Base-by-base conservation (phyloP, 2,888 invertebrate genomes). In the Amphimallon solstitiale region DNA sequence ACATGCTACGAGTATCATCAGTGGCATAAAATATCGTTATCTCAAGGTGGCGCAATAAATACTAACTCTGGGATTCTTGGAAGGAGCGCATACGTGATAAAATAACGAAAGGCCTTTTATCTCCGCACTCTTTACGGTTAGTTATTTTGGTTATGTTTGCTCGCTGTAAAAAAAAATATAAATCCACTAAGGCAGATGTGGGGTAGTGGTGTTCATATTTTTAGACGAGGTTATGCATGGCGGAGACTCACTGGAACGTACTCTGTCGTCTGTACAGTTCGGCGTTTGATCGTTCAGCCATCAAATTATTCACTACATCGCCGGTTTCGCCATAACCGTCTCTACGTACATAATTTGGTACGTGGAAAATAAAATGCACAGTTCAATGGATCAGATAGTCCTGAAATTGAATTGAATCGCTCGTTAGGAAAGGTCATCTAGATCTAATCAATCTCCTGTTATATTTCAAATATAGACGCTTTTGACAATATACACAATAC, bases 201-300 rank as follows among this genome's bases (percentile, higher is more conserved):
- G 56, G 56, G 56, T 56, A 56, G 56, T 56, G 56, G 56, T 56
- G 56, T 56, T 56, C 12, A 56, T 56, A 56, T 56, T 56, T 56
- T 56, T 56, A 56, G 56, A 56, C 56, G 40, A 23, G 23, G 40
- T 56, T 56, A 56, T 56, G 56, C 56, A 56, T 56, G 56, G 40
- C 56, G 40, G 23, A 40, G 21, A 43, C 40, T 21, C 56, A 56
- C 10, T 56, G 56, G 56, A 40, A 56, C 56, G 56, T 56, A 40
- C 21, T 56, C 40, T 23, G 40, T 40, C 56, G 52, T 40, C 56
- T 56, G 40, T 40, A 56, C 40, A 37, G 37, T 52, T 19, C 37
- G 52, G 19, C 56, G 38, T 56, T 56, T 56, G 56, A 56, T 56
- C 56, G 40, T 56, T 40, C 56, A 56, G 23, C 56, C 56, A 23